Percentiles rank a stretch among this genome's conserved stretches.
Conservation (phyloP, 1,140 invertebrate species). For the Sarcophaga bullata region DNA sequence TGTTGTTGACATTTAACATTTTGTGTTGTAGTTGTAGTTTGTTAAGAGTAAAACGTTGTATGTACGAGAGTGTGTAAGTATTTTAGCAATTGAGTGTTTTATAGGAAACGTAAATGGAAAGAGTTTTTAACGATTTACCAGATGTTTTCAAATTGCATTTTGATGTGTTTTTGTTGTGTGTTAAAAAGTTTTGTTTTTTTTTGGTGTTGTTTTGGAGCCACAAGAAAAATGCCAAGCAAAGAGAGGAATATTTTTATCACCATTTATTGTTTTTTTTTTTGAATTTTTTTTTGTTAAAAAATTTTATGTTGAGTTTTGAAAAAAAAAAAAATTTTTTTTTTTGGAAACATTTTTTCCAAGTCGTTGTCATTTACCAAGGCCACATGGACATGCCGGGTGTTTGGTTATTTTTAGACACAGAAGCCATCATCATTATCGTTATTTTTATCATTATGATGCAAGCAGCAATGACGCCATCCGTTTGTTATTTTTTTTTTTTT, state of each 20-base stretch:
- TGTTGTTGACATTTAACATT: constrained; percentile 49
- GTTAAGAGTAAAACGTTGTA: not conserved
- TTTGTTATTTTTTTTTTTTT: not conserved
- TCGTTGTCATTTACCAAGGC: not conserved
- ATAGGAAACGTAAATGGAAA: not conserved
- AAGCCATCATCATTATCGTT: constrained; percentile 25
- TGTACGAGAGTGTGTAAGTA: not conserved
- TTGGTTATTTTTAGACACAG: constrained; percentile 5
- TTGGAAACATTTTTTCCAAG: not conserved
- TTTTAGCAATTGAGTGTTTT: constrained; percentile 7
- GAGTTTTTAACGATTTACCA: constrained; percentile 41
- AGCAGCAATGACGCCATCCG: constrained; percentile 33
- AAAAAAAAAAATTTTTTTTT: not conserved
- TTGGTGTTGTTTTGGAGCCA: not conserved
- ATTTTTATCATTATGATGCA: not conserved
- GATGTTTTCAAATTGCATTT: constrained; percentile 47
- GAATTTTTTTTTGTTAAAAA: no score
- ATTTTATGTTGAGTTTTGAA: not conserved
- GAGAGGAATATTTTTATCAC: constrained; percentile 7
- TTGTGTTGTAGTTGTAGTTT: constrained; percentile 34
- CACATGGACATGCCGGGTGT: not conserved
- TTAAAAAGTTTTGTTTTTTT: constrained; percentile 17
- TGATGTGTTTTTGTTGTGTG: constrained; percentile 43
- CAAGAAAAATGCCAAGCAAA: not conserved
- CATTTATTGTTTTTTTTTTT: constrained; percentile 20